phyloP scores from a whole-genome alignment of 2,797 vertebrate genomes.

The Aselliscus stoliczkanus region DNA sequence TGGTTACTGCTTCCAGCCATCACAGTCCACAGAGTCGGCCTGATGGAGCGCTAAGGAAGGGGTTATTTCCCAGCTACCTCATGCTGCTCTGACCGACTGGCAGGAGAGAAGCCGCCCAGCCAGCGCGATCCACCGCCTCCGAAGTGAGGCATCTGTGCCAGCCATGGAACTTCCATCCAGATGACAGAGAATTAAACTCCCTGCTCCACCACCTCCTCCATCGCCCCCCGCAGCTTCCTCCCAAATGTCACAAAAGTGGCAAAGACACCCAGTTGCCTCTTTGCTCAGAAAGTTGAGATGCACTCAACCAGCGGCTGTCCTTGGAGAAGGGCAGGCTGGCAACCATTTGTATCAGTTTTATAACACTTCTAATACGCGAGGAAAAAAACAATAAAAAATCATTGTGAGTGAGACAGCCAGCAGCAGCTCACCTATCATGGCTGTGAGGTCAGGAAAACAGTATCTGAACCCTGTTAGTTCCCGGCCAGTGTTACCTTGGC shows the following conservation, averaged over 20 bases:
- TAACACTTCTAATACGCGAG: neutral
- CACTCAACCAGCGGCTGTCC: neutral
- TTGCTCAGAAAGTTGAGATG: neutral
- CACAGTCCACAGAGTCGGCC: neutral
- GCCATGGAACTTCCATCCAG: rapidly evolving
- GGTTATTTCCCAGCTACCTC: neutral
- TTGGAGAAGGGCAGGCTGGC: too few relatives aligned
- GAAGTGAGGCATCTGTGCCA: neutral
- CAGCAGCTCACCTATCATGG: rapidly evolving
- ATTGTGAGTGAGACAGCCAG: rapidly evolving
- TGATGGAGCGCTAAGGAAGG: neutral
- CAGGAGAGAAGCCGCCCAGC: neutral
- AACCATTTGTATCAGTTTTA: rapidly evolving
- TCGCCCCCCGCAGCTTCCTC: too few relatives aligned
- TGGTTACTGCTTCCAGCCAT: neutral
- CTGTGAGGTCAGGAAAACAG: neutral
- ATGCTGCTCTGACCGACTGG: rapidly evolving
- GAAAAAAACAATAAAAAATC: too few relatives aligned
- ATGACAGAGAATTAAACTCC: neutral
- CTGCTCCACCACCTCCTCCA: neutral
- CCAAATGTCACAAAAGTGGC: neutral
- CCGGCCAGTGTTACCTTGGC: constrained; percentile 83
- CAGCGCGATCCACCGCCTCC: neutral
- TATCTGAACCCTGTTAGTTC: too few relatives aligned
- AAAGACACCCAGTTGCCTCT: neutral